Evolutionary conservation across 1,140 invertebrate species (phyloP), one percentile per base, ranked within the genome.

Genomic region (Leptinotarsa texana): DNA sequence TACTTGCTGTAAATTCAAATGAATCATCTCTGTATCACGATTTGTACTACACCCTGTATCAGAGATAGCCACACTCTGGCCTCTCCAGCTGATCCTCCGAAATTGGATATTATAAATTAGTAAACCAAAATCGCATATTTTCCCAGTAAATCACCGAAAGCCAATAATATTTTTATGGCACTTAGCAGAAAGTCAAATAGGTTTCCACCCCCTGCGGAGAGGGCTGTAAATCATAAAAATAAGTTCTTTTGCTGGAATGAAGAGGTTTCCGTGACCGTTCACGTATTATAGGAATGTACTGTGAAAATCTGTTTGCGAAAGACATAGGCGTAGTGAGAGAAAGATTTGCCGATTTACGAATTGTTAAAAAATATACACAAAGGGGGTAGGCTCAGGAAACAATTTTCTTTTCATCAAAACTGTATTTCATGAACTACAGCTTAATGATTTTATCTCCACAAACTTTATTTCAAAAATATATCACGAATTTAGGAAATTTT

Each of bases 111-210:
- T 18, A 57, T 17, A 18, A 57, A 57, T 57, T 17, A 57, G 51
- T 18, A 57, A 15, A 57, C 15, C 51, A 57, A 57, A 57, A 5
- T 18, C 51, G 5, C 51, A 57, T 57, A 57, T 57, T 57, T 57
- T 18, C 17, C 13, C 51, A 13, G 13, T 57, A 57, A 57, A 57
- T 57, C 17, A 13, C 51, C 17, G 51, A 57, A 8, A 5, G 51
- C 17, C 17, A 57, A 57, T 57, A 57, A 57, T 57, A 57, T 57
- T 57, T 57, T 57, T n/a, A 57, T 57, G 51, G 51, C n/a, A 57
- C 51, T 57, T 18, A 57, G n/a, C 51, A 57, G 51, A 57, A 57
- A 57, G 51, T 57, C 51, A 57, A 57, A 57, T 57, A 57, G 17
- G 17, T 57, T 18, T 15, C 15, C 51, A 57, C 51, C 15, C 51